Evolutionary conservation across 2,888 invertebrate genomes (phyloP), one percentile per base, ranked within the genome.

Genomic region (Margaritifera margaritifera): DNA sequence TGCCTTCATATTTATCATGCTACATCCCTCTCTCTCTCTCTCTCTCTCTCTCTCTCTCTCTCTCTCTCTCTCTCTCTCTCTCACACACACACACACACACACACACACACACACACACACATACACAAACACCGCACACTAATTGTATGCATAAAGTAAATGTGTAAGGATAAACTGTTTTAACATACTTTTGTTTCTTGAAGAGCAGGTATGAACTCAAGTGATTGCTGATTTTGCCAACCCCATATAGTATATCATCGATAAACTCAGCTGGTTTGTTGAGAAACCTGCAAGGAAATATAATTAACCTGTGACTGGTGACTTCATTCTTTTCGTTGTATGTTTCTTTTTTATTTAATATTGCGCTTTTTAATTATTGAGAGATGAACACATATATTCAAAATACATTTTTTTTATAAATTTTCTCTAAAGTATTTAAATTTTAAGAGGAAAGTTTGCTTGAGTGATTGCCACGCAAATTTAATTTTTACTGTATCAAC

Each of bases 151-250:
- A 11, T 42, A 42, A 42, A 42, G 0, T 42, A 42, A 42, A 42
- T 42, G 15, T 42, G 24, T 31, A 62, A 62, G 25, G 5, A 54
- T 62, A 24, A 62, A 52, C 2, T 53, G 58, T 57, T 58, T 18
- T 51, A 50, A 56, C 72, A 56, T 64, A 77, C 77, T 67, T 74
- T 63, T 70, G 66, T 57, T 77, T 74, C 57, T 77, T 72, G 50
- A 74, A 74, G 4, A 72, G 72, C 11, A 77, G 57, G 58, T 77
- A 77, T 11, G 77, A 67, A 6, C 74, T 66, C n/a, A 77, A 60
- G 64, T 77, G 77, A 56, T 77, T 74, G 52, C 77, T 72, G 22
- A 77, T 72, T 64, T 77, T 77, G 19, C 77, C 77, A 22, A 77
- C 77, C 42, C 72, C 72, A 62, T 70, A 77, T 51, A 77, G 54